A percentile compares a stretch with the other conserved stretches of the same genome.
Conservation (phyloP, 2,888 invertebrate genomes). For the Agonopterix alstromeriana region DNA sequence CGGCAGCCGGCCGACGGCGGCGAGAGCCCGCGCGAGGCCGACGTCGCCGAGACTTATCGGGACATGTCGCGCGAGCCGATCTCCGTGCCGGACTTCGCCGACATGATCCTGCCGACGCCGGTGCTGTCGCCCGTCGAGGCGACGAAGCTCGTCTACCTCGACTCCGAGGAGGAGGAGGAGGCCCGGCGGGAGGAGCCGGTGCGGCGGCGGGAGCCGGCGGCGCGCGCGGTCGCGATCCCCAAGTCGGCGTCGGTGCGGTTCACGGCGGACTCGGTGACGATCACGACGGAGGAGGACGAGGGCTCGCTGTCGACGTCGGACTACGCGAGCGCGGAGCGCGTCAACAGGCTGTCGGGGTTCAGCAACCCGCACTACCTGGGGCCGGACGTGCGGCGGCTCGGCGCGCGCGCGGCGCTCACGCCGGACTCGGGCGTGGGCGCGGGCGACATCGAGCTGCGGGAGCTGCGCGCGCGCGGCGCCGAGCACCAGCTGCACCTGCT, state of each 20-base stretch:
- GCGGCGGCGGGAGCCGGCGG: constrained; percentile 55
- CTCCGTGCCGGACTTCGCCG: constrained; percentile 85
- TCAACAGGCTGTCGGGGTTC: constrained; percentile 79
- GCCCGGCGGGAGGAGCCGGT: constrained; percentile 20
- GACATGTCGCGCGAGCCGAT: constrained; percentile 81
- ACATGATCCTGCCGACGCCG: constrained; percentile 79
- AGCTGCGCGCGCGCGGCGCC: constrained; percentile 32
- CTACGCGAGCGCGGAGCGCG: constrained; percentile 84
- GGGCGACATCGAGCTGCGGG: constrained; percentile 61
- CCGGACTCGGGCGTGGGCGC: constrained; percentile 80
- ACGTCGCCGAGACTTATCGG: constrained; percentile 33
- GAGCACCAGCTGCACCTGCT: constrained; percentile 33
- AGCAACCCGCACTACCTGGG: constrained; percentile 87
- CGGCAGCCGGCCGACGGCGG: constrained; percentile 38
- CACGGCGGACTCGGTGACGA: constrained; percentile 61
- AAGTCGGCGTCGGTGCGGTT: constrained; percentile 79
- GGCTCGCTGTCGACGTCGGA: constrained; percentile 82
- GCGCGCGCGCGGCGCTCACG: constrained; percentile 79
- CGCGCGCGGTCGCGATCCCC: constrained; percentile 67
- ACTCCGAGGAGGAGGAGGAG: constrained; percentile 80
- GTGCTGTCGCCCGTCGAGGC: constrained; percentile 82
- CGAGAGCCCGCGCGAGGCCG: constrained; percentile 41
- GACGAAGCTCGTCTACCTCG: constrained; percentile 81
- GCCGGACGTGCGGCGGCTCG: constrained; percentile 81
- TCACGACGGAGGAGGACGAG: constrained; percentile 75